Percentiles rank a stretch among this genome's conserved stretches.
phyloP scores from a whole-genome alignment of 1,140 invertebrate genomes.

The Rhyacophila brunnea region DNA sequence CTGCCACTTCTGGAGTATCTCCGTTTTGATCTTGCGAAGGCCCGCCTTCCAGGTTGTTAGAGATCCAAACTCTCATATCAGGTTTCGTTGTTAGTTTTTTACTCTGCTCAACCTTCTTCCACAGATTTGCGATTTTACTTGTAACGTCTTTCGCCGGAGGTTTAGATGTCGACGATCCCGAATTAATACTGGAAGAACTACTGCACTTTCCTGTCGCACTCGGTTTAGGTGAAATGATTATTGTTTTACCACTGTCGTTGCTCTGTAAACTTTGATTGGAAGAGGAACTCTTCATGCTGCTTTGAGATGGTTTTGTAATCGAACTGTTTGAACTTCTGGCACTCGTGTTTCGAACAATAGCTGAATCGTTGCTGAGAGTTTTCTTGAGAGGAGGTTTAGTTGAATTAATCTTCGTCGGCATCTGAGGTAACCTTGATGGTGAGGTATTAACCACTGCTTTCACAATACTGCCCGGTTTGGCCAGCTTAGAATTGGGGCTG shows the following conservation, averaged over 20 bases:
- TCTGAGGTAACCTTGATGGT: conserved; percentile 50
- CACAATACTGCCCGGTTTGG: conserved; percentile 41
- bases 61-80: conserved; percentile 67
- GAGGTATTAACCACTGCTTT: conserved; percentile 46
- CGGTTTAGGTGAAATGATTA: conserved; percentile 43
- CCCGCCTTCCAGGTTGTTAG: conserved; percentile 38
- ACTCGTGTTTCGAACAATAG: conserved; percentile 1
- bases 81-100: conserved; percentile 60
- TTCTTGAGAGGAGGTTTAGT: conserved; percentile 39
- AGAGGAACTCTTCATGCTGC: conserved; percentile 49
- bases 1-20: conserved; percentile 41
- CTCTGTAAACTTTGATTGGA: conserved; percentile 59
- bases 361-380: conserved; percentile 27
- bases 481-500: conserved; percentile 38
- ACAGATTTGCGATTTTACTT: conserved; percentile 85
- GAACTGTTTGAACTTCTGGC: conserved; percentile 6
- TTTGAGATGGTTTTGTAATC: conserved; percentile 17
- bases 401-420: conserved; percentile 42
- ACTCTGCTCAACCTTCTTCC: conserved; percentile 82
- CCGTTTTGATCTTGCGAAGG: conserved; percentile 26
- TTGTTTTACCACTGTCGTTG: conserved; percentile 52
- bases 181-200: conserved; percentile 63
- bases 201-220: conserved; percentile 50
- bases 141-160: conserved; percentile 69
- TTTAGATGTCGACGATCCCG: conserved; percentile 52